Percentiles rank a stretch among this genome's conserved stretches.
Conservation (phyloP, 2,888 invertebrate species). For the Andrena bucephala region DNA sequence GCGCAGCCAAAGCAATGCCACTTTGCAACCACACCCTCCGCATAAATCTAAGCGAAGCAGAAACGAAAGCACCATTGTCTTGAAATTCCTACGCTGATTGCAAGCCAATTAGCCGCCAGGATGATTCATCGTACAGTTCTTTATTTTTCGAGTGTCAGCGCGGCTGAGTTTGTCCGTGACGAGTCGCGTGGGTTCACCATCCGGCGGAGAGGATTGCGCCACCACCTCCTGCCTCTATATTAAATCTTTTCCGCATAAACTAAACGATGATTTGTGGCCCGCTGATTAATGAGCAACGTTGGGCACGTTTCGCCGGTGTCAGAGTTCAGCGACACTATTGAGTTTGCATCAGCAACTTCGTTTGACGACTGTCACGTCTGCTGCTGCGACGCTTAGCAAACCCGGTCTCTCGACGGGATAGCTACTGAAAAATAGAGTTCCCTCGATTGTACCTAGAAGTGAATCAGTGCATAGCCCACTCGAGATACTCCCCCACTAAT, state of each 20-base stretch:
- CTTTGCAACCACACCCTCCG: background rate
- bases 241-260: conserved; percentile 62
- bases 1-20: background rate
- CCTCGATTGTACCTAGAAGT: background rate
- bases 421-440: background rate
- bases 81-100: conserved; percentile 26
- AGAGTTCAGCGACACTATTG: conserved; percentile 59
- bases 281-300: conserved; percentile 64
- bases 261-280: conserved; percentile 68
- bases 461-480: conserved; percentile 18
- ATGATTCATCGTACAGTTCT: conserved; percentile 40
- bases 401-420: conserved; percentile 5
- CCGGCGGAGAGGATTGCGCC: conserved; percentile 52
- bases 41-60: background rate
- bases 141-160: conserved; percentile 29
- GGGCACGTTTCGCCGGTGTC: conserved; percentile 51
- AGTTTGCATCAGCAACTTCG: conserved; percentile 42
- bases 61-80: background rate
- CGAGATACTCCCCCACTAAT: background rate
- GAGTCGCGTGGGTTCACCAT: conserved; percentile 63
- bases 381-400: conserved; percentile 11
- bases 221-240: conserved; percentile 27
- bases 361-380: conserved; percentile 46
- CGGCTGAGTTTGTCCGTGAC: conserved; percentile 13
- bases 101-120: conserved; percentile 42